phyloP scores from a whole-genome alignment of 2,797 vertebrate genomes.

The Lophotriccus pileatus region DNA sequence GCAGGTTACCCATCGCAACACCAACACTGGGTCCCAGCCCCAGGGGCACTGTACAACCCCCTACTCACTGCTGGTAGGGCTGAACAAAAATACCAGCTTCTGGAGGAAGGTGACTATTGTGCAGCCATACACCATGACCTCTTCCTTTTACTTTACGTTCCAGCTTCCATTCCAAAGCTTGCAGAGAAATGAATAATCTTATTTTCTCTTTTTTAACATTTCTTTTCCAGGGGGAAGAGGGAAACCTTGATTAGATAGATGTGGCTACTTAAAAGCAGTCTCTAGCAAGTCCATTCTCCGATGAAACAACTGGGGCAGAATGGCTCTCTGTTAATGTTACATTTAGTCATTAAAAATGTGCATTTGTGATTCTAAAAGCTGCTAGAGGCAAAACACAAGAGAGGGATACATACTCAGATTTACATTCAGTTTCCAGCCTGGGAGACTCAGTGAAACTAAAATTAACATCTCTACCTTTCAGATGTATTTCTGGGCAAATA shows the following conservation, averaged over 20 bases:
- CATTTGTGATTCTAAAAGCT: conserved; percentile 67
- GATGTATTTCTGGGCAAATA: conserved; percentile 21
- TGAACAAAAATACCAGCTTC: not conserved
- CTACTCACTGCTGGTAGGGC: not conserved
- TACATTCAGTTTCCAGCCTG: conserved; percentile 18
- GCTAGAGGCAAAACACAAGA: conserved; percentile 61
- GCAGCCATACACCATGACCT: not conserved
- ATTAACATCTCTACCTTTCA: conserved; percentile 40
- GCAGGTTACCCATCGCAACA: not conserved
- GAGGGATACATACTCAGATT: conserved; percentile 15
- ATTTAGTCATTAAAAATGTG: conserved; percentile 71
- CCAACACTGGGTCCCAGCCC: not conserved
- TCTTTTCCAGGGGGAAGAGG: not conserved
- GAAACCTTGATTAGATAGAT: conserved; percentile 10
- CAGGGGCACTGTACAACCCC: not conserved
- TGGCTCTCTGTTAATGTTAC: conserved; percentile 51
- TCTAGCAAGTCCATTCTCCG: conserved; percentile 8
- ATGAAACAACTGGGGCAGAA: conserved; percentile 69
- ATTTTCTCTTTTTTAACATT: not conserved
- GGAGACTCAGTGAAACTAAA: conserved; percentile 34
- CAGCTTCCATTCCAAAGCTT: not conserved
- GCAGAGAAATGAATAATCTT: not conserved
- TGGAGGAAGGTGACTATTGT: not conserved
- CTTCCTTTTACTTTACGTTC: not conserved
- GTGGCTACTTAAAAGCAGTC: conserved; percentile 37